Percentiles rank a stretch among this genome's conserved stretches.
phyloP scores from a whole-genome alignment of 2,888 invertebrate species.

The Coleophora deauratella region DNA sequence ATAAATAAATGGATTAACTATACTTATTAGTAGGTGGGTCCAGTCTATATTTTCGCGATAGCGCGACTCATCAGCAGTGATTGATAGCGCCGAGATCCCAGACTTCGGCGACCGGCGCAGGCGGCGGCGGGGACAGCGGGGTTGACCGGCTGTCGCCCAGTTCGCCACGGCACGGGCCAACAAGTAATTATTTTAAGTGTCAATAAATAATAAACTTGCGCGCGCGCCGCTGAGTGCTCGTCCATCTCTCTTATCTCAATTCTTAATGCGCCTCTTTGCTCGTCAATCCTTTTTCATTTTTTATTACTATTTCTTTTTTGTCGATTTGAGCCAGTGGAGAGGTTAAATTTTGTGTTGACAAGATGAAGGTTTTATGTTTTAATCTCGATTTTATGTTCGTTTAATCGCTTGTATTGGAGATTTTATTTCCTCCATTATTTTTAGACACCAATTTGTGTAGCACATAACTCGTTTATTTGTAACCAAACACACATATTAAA shows the following conservation, averaged over 20 bases:
- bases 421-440: slow-evolving; percentile 17
- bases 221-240: slow-evolving; percentile 66
- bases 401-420: slow-evolving; percentile 50
- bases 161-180: slow-evolving; percentile 62
- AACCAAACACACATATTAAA: too few species aligned
- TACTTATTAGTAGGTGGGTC: too few species aligned
- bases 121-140: too few species aligned
- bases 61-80: background rate
- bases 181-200: slow-evolving; percentile 72
- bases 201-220: slow-evolving; percentile 72
- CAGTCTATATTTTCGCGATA: background rate
- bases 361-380: slow-evolving; percentile 68
- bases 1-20: too few species aligned
- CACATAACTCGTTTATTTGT: too few species aligned
- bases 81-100: slow-evolving; percentile 1
- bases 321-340: slow-evolving; percentile 55
- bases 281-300: slow-evolving; percentile 54
- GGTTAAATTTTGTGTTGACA: slow-evolving; percentile 70
- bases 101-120: too few species aligned
- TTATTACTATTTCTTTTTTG: slow-evolving; percentile 43
- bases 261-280: slow-evolving; percentile 73
- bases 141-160: too few species aligned
- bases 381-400: slow-evolving; percentile 60
- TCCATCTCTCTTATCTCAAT: slow-evolving; percentile 72
- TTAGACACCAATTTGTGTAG: background rate